phyloP scores from a whole-genome alignment of 2,113 vertebrate species.

The Papio anubis region DNA sequence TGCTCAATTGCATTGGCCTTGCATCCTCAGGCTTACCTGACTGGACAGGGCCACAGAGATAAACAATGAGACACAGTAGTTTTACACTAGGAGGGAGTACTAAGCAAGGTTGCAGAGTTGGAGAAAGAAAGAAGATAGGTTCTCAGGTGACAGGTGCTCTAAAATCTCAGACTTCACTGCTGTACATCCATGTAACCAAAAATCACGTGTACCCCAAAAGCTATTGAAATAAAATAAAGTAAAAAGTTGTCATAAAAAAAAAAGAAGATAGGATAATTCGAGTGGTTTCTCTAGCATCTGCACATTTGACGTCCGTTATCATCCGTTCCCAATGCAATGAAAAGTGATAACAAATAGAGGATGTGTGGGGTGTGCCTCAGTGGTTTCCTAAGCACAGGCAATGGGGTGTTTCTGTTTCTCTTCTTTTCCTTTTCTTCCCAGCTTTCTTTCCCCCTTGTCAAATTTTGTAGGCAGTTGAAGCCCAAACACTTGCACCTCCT shows the following conservation, averaged over 20 bases:
- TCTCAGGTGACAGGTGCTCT: too few relatives aligned
- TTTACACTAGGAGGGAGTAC: not conserved
- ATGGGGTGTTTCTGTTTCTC: not conserved
- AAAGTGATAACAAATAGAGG: not conserved
- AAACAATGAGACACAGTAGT: not conserved
- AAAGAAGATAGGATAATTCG: not conserved
- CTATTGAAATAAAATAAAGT: too few relatives aligned
- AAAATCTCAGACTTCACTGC: too few relatives aligned
- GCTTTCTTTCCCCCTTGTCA: not conserved
- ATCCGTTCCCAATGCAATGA: not conserved
- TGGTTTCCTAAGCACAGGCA: not conserved
- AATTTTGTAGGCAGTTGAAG: not conserved
- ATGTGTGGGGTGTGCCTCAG: not conserved
- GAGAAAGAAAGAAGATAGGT: conserved; percentile 9
- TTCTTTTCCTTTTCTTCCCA: not conserved
- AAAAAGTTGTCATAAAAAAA: not conserved
- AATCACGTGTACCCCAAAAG: too few relatives aligned
- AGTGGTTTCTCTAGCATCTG: not conserved
- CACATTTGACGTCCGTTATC: not conserved
- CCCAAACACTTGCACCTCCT: conserved; percentile 5
- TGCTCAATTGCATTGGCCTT: not conserved
- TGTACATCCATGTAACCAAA: too few relatives aligned
- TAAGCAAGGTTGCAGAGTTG: not conserved
- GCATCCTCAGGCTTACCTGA: accelerated
- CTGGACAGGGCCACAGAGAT: not conserved